These are phyloP conservation scores for Drosophila miranda DNA, from an alignment of 1,140 invertebrate genomes.

Conservation along the genomic window DNA sequence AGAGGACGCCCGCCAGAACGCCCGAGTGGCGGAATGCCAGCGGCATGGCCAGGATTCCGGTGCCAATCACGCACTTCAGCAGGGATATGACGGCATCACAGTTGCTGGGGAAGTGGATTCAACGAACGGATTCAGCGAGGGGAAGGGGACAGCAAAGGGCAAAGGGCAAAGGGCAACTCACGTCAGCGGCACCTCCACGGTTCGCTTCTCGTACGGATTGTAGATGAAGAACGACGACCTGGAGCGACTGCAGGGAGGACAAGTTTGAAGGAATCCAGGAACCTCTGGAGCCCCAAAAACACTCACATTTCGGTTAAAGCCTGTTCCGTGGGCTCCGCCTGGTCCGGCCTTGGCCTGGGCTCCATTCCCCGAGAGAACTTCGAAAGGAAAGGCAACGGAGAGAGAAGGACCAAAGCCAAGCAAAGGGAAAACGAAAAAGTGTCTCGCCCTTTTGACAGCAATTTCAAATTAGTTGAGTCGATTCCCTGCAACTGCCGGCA, in stretches of 20 bases:
- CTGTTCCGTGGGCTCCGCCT: constrained; percentile 1
- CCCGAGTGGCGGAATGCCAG: constrained; percentile 56
- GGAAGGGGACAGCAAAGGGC: too few species aligned
- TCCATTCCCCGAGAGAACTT: constrained; percentile 24
- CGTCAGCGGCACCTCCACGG: constrained; percentile 56
- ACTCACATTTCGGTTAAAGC: constrained; percentile 37
- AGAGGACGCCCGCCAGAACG: constrained; percentile 28
- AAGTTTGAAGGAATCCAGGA: neutral
- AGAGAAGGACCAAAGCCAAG: neutral
- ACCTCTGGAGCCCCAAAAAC: neutral
- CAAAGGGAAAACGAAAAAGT: constrained; percentile 5
- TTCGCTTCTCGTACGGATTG: constrained; percentile 62
- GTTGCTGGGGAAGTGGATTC: constrained; percentile 36
- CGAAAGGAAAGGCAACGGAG: neutral
- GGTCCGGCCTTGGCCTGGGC: neutral
- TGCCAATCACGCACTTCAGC: constrained; percentile 63
- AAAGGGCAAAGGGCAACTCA: constrained; percentile 10
- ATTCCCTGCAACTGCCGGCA: constrained; percentile 6
- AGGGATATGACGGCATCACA: constrained; percentile 60
- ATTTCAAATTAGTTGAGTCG: constrained; percentile 53
- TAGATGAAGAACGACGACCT: constrained; percentile 52
- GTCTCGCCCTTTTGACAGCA: constrained; percentile 61
- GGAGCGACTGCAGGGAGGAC: constrained; percentile 28
- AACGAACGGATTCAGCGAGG: neutral
- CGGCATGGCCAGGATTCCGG: constrained; percentile 63